Evolutionary conservation across 2,113 vertebrate genomes (phyloP).

Genomic region (Marcusenius ussheri): DNA sequence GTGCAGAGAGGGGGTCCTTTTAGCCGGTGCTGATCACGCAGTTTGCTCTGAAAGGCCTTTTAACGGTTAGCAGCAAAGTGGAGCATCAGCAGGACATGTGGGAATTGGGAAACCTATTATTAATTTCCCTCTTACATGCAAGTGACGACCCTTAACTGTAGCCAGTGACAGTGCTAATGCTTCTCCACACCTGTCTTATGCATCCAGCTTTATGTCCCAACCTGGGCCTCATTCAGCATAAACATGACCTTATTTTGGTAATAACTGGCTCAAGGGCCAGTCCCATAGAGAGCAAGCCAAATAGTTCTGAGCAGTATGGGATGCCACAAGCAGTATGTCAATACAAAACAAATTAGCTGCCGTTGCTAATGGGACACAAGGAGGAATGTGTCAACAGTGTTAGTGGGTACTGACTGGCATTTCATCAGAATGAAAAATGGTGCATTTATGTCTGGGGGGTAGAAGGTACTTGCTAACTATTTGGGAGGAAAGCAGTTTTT

Average conservation of each 20-base stretch:
- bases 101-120: constrained; percentile 41
- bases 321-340: background rate
- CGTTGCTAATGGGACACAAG: background rate
- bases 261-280: background rate
- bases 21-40: constrained; percentile 59
- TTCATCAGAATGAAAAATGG: background rate
- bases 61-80: constrained; percentile 42
- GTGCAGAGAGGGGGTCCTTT: constrained; percentile 52
- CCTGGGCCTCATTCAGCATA: background rate
- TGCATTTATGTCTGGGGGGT: background rate
- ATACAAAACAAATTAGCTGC: background rate
- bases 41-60: constrained; percentile 52
- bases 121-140: constrained; percentile 29
- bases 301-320: background rate
- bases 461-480: background rate
- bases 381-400: background rate
- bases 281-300: background rate
- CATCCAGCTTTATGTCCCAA: background rate
- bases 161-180: constrained; percentile 19
- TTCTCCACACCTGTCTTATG: background rate
- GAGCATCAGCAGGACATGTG: constrained; percentile 43
- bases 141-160: constrained; percentile 33
- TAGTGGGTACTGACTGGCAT: background rate
- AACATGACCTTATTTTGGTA: background rate
- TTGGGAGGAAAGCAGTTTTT: background rate